phyloP scores from a whole-genome alignment of 2,888 invertebrate genomes.

The Pteria penguin region DNA sequence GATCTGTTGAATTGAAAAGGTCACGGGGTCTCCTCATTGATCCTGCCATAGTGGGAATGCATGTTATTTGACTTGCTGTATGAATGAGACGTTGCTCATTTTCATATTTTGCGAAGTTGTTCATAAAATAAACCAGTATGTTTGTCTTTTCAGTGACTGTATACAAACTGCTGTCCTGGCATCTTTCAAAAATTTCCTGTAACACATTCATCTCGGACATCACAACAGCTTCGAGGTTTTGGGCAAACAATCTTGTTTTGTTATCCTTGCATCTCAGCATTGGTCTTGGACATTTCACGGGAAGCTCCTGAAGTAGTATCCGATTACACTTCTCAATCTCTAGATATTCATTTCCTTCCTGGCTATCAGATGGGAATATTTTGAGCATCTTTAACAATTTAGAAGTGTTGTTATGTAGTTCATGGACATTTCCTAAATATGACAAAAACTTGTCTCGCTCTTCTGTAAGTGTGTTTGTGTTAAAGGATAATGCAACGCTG shows the following conservation, averaged over 20 bases:
- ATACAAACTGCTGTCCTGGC: background rate
- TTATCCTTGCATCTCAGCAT: background rate
- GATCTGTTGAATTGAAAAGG: constrained; percentile 43
- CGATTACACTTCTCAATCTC: background rate
- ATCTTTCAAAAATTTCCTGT: constrained; percentile 1
- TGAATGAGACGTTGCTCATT: constrained; percentile 7
- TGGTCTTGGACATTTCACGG: constrained; percentile 22
- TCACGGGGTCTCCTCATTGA: constrained; percentile 33
- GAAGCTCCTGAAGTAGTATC: constrained; percentile 2
- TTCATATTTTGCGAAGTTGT: constrained; percentile 19
- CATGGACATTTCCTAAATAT: background rate
- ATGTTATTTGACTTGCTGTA: constrained; percentile 25
- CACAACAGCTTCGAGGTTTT: constrained; percentile 2
- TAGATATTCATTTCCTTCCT: background rate
- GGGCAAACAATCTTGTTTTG: constrained; percentile 9
- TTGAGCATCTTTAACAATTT: background rate
- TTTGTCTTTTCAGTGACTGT: constrained; percentile 14
- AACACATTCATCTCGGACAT: constrained; percentile 1
- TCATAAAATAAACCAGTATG: constrained; percentile 45
- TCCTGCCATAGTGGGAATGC: constrained; percentile 23
- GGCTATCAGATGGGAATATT: background rate
- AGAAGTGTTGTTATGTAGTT: background rate
- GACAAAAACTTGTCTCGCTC: constrained; percentile 12
- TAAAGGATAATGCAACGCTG: background rate
- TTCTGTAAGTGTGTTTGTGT: background rate